Evolutionary conservation across 1,140 invertebrate genomes (phyloP).

Genomic region (fruit fly (Drosophila melanogaster)): Release_6_plus_ISO1_MT NT_037436.4:2990501-2991000

Average conservation of each 20-base stretch:
- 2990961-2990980: slow-evolving; percentile 22
- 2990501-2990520: too few species aligned
- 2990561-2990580: slow-evolving; percentile 37
- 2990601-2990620: slow-evolving; percentile 8
- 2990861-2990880: slow-evolving; percentile 32
- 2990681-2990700: slow-evolving; percentile 14
- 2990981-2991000: background rate
- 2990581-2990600: slow-evolving; percentile 12
- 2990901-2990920: slow-evolving; percentile 68
- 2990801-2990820: slow-evolving; percentile 40
- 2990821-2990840: slow-evolving; percentile 46
- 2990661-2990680: slow-evolving; percentile 76
- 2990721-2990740: slow-evolving; percentile 53
- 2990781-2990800: slow-evolving; percentile 22
- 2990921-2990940: slow-evolving; percentile 75
- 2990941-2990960: slow-evolving; percentile 78
- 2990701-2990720: slow-evolving; percentile 32
- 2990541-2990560: slow-evolving; percentile 53
- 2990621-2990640: slow-evolving; percentile 12
- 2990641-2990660: slow-evolving; percentile 60
- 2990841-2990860: slow-evolving; percentile 70
- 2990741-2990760: slow-evolving; percentile 71
- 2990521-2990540: slow-evolving; percentile 9
- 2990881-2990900: slow-evolving; percentile 23
- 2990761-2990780: slow-evolving; percentile 23